Evolutionary conservation across 1,140 invertebrate species (phyloP).

Genomic region (Pachypeltis micranthus): DNA sequence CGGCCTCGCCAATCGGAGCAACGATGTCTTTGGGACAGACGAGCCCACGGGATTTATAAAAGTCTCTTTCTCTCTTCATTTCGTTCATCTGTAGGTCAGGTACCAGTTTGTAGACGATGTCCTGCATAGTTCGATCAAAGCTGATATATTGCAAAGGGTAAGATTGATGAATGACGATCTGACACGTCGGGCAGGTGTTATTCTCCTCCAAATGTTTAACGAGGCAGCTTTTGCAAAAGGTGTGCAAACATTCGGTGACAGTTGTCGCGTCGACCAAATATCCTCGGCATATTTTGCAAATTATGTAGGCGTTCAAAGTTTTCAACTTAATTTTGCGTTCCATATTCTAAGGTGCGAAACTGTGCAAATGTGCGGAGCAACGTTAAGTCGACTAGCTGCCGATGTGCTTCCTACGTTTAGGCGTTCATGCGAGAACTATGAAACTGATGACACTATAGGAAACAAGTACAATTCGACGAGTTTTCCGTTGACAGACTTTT

Average conservation of each 20-base stretch:
- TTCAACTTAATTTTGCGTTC: conserved; percentile 81
- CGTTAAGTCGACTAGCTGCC: no score
- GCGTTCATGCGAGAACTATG: no score
- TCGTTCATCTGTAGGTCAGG: conserved; percentile 80
- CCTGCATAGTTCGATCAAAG: conserved; percentile 96
- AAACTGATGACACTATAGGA: no score
- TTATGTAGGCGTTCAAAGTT: conserved; percentile 84
- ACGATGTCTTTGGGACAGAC: conserved; percentile 80
- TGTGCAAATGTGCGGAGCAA: no score
- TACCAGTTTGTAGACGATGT: conserved; percentile 95
- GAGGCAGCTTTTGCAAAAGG: conserved; percentile 95
- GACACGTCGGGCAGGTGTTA: conserved; percentile 93
- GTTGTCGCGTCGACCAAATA: conserved; percentile 96
- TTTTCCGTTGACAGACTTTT: no score
- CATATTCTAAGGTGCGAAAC: no score
- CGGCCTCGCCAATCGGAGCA: conserved; percentile 47
- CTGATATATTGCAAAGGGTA: conserved; percentile 94
- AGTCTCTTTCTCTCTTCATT: conserved; percentile 72
- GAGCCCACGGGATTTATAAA: conserved; percentile 69
- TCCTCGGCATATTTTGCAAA: conserved; percentile 89
- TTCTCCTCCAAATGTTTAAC: conserved; percentile 95
- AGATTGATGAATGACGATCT: conserved; percentile 93
- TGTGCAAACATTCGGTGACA: conserved; percentile 94
- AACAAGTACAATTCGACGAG: no score
- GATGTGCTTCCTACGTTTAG: no score